Evolutionary conservation across 2,888 invertebrate species (phyloP), one percentile per base, ranked within the genome.

Genomic region (Cybosia mesomella): DNA sequence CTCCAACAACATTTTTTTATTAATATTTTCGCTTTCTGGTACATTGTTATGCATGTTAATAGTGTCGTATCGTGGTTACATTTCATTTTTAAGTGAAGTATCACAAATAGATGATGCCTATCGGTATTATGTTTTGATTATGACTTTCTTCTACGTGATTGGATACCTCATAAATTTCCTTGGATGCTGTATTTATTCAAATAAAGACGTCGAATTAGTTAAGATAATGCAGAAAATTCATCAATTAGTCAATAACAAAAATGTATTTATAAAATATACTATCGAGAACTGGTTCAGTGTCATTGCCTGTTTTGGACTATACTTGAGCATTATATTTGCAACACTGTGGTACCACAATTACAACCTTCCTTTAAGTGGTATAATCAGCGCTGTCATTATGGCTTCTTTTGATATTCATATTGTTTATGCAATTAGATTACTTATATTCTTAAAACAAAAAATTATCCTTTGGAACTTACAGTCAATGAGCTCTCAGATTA

Each of bases 371-470:
- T 15, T 18, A 5, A 43, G 18, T 18, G 0, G 18, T 7, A 18
- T 66, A n/a, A 0, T 67, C 11, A 32, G 3, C 34, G 11, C 9
- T 7, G 53, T 22, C 0, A 9, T 68, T 54, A 21, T 68, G 13
- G 13, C 61, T n/a, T 54, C 21, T 58, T 62, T 71, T 55, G 70
- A 76, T 55, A 22, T 10, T 9, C 59, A 71, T 55, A 49, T 69
- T 2, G 39, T 71, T 15, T 71, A 73, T 59, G 70, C 68, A 10
- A 57, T 32, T 0, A 49, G 68, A 58, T n/a, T 62, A 0, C 62
- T 76, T 0, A 58, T 60, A 15, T 28, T 76, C n/a, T 67, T 76
- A 10, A 43, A 68, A 64, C 15, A 61, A n/a, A 73, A 73, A 64
- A 24, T 73, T 3, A 18, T 0, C 28, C 7, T 75, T 2, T 76